Evolutionary conservation across 1,140 invertebrate species (phyloP).

Genomic region (Meloidogyne exigua): DNA sequence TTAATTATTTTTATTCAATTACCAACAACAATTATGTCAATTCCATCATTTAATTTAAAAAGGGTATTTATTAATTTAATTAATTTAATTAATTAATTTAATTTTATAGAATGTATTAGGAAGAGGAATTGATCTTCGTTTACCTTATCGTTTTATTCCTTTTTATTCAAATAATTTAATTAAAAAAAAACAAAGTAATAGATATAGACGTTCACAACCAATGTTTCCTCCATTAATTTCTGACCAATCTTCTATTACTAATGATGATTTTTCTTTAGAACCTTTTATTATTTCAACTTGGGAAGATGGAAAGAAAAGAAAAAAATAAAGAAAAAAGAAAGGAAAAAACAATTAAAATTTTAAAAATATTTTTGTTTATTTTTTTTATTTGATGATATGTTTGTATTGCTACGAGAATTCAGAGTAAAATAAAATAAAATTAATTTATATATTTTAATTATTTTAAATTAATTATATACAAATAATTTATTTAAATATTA

Average conservation of each 20-base stretch:
- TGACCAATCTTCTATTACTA: not conserved
- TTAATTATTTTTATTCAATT: not conserved
- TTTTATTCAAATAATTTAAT: not conserved
- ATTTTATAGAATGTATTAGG: not conserved
- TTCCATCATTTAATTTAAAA: not conserved
- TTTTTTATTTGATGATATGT: too few species aligned
- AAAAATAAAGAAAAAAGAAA: not conserved
- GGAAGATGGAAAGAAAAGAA: not conserved
- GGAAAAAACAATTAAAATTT: not conserved
- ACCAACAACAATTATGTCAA: not conserved
- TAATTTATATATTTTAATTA: too few species aligned
- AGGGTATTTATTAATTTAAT: not conserved
- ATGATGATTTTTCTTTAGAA: not conserved
- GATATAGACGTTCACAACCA: not conserved
- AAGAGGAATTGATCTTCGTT: not conserved
- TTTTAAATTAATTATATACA: too few species aligned
- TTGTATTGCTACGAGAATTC: too few species aligned
- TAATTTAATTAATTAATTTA: not conserved
- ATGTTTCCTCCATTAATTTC: not conserved
- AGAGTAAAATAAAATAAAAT: too few species aligned
- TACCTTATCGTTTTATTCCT: slow-evolving; percentile 3
- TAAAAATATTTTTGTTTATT: too few species aligned
- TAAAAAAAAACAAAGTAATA: not conserved
- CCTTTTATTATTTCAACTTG: not conserved
- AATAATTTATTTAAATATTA: too few species aligned